Evolutionary conservation across 2,797 vertebrate species (phyloP), one percentile per base, ranked within the genome.

Genomic region (Threskiornis aethiopicus): DNA sequence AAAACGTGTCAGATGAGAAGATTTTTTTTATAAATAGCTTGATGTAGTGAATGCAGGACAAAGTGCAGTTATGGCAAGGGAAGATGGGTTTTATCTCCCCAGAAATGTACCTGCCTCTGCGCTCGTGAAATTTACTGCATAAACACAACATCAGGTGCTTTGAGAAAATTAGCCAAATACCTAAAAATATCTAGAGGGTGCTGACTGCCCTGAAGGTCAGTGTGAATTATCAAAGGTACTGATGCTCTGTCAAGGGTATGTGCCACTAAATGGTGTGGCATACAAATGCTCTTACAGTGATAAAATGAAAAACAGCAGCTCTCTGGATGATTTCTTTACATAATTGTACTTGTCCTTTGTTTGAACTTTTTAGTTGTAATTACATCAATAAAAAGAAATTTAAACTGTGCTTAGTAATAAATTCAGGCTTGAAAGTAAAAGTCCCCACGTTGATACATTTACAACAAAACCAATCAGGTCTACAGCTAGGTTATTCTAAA

Each of bases 201-300:
- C 76, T 94, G 91, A 88, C 81, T 79, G 75, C 85, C 81, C 80
- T 96, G 90, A 97, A 97, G 91, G 96, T 97, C 94, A 91, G 65
- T 21, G 18, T 58, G 41, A 96, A 87, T 88, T 94, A 44, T 84
- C 95, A 95, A 37, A 72, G 81, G 76, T 67, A 69, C 31, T 59
- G 91, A 90, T 82, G 78, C 41, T 77, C 83, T 89, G 84, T 90
- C 88, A 97, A 95, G 93, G 88, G 47, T 89, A 93, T 49, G 51
- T 20, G 44, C 52, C 4, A 17, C 88, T 92, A 96, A 96, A 91
- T 55, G 66, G 69, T 57, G 70, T 29, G 22, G 62, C 46, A 89
- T 72, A 90, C 65, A 93, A 92, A 91, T 47, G 58, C n/a, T 59
- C 37, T 80, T 79, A 59, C 44, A 90, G 58, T 14, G 64, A 79